Percentiles rank a stretch among this genome's conserved stretches.
These are phyloP conservation scores for Danio albolineatus DNA, from an alignment of 2,797 vertebrate genomes.

Conservation along the genomic window DNA sequence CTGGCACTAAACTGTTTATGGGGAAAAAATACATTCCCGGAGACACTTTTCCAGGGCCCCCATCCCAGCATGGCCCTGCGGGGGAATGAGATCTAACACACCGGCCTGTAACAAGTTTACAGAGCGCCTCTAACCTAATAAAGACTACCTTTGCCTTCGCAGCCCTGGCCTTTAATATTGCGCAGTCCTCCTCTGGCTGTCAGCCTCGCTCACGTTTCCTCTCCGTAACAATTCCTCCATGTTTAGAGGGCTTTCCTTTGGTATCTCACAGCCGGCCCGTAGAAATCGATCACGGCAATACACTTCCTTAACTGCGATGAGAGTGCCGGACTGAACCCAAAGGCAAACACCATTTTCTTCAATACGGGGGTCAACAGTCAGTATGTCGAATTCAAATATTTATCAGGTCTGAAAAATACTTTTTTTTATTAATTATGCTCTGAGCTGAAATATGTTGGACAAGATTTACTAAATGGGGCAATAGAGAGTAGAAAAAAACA, in stretches of 20 bases:
- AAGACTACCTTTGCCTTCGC: conserved; percentile 64
- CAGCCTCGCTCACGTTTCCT: conserved; percentile 65
- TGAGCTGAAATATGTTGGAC: neutral
- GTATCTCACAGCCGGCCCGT: conserved; percentile 52
- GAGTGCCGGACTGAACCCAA: conserved; percentile 28
- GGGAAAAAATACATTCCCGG: conserved; percentile 67
- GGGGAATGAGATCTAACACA: conserved; percentile 64
- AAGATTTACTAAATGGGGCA: too few relatives aligned
- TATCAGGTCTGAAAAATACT: neutral
- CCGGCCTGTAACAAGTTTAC: conserved; percentile 75
- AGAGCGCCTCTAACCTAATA: conserved; percentile 72
- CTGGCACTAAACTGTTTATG: conserved; percentile 80
- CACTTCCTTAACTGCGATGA: conserved; percentile 37
- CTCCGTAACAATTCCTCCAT: conserved; percentile 66
- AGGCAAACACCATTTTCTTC: conserved; percentile 22
- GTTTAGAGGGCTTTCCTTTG: conserved; percentile 59
- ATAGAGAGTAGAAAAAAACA: too few relatives aligned
- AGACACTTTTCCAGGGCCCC: conserved; percentile 67
- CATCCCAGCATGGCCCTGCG: conserved; percentile 64
- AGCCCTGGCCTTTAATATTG: conserved; percentile 68
- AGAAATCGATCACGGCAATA: conserved; percentile 61
- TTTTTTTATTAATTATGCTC: neutral
- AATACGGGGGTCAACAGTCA: conserved; percentile 6
- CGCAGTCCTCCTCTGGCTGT: conserved; percentile 62
- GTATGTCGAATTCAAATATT: neutral